phyloP scores from a whole-genome alignment of 1,140 invertebrate species.

The Temnothorax curvispinosus region DNA sequence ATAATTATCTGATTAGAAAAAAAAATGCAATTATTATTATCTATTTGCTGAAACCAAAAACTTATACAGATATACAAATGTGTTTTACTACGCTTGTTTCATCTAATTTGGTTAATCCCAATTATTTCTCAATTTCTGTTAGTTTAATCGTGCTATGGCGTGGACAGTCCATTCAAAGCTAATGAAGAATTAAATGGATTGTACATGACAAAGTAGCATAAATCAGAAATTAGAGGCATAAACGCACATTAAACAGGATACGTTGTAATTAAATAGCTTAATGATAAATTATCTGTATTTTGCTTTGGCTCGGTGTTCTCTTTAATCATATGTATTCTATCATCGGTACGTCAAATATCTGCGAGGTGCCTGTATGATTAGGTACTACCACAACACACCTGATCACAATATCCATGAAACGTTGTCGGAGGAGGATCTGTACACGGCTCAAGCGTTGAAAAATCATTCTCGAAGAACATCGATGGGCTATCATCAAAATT shows the following conservation, averaged over 20 bases:
- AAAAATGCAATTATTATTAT: not conserved
- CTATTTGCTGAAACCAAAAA: not conserved
- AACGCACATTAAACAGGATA: conserved; percentile 9
- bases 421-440: conserved; percentile 67
- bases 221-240: conserved; percentile 41
- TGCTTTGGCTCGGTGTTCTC: conserved; percentile 17
- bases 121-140: conserved; percentile 23
- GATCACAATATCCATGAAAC: conserved; percentile 63
- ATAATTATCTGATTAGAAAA: not conserved
- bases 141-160: conserved; percentile 17
- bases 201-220: conserved; percentile 39
- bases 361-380: conserved; percentile 23
- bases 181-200: conserved; percentile 49
- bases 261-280: conserved; percentile 33
- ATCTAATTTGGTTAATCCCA: not conserved
- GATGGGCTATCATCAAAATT: conserved; percentile 39
- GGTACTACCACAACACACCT: conserved; percentile 42
- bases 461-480: conserved; percentile 27
- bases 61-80: not conserved
- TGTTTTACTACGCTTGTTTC: not conserved
- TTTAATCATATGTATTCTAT: conserved; percentile 40
- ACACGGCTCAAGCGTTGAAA: conserved; percentile 37
- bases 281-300: conserved; percentile 55
- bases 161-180: conserved; percentile 46
- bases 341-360: conserved; percentile 33